Base-by-base conservation (phyloP, 2,113 vertebrate genomes). In the Tinamus guttatus region DNA sequence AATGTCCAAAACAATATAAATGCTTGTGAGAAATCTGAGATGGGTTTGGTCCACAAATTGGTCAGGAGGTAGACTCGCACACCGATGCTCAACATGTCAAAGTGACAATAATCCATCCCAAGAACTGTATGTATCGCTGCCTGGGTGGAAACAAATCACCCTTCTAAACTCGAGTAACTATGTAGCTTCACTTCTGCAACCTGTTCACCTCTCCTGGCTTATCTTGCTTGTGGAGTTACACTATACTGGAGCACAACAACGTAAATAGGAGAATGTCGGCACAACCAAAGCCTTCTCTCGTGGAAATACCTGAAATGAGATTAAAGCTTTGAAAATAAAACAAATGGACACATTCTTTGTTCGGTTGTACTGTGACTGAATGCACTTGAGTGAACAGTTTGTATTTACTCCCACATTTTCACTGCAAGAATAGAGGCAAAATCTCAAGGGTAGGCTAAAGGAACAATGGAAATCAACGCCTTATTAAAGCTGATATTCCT, bases 11-110 rank as follows among this genome's bases (percentile, higher is more conserved):
- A 67, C 70, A 93, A 40, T 20, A 1, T 3, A 52, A 91, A 86
- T 0, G 1, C 0, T 0, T 1, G 3, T 9, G 20, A 75, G 43
- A 85, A 75, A 84, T 30, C 25, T 40, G 38, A 86, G 64, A 60
- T 0, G 49, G 13, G 7, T 32, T 77, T 92, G 70, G 63, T 56
- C 41, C 10, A 41, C 17, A 15, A 93, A 45, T 19, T 30, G 8
- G n/a, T 40, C 40, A 90, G 49, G 10, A 63, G 8, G 19, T 21
- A 73, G 87, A 82, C 4, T 10, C 9, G 40, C 3, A 65, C 56
- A 59, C 32, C 30, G 77, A 79, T 6, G 40, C 40, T 62, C 17
- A 79, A n/a, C 0, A 0, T 27, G 12, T 65, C 63, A 24, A 81
- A 80, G 30, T 8, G 19, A 64, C 38, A 40, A 8, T 24, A 77